Conservation (phyloP, 2,113 vertebrate species). For the Dissostichus mawsoni region DNA sequence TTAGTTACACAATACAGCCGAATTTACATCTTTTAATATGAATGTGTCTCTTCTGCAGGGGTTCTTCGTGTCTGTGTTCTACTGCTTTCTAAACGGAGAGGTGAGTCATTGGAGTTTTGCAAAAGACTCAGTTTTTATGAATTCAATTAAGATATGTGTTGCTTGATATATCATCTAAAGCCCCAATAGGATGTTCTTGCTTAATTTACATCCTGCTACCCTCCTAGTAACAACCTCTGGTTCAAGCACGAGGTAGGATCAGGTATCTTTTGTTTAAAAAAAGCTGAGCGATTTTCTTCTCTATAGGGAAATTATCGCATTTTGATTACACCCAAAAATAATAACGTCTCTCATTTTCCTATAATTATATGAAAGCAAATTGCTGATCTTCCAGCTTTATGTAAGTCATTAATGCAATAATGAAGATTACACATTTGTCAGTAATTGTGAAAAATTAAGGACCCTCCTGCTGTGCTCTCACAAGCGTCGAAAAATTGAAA, state of each 20-base stretch:
- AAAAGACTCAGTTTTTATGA: constrained; percentile 34
- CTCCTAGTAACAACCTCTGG: neutral
- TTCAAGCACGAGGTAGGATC: constrained; percentile 6
- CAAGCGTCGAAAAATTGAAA: neutral
- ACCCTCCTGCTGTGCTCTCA: neutral
- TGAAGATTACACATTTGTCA: constrained; percentile 19
- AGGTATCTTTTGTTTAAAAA: neutral
- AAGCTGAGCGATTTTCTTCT: neutral
- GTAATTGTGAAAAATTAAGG: constrained; percentile 31
- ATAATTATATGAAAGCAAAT: constrained; percentile 38
- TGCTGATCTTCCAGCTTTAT: constrained; percentile 32
- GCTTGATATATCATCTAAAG: constrained; percentile 30
- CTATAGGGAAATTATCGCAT: too few species aligned
- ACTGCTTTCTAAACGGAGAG: constrained; percentile 99
- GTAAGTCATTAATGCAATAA: constrained; percentile 30
- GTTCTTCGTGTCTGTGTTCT: constrained; percentile 99
- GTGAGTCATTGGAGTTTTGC: constrained; percentile 81
- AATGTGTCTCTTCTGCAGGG: constrained; percentile 85
- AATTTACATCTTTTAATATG: constrained; percentile 14
- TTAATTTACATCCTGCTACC: neutral
- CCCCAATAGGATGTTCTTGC: neutral
- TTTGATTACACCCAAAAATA: too few species aligned
- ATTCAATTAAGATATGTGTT: constrained; percentile 26
- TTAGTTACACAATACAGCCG: neutral
- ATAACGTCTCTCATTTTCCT: neutral